phyloP scores from a whole-genome alignment of 2,888 invertebrate species.

The Chironomus tentans region DNA sequence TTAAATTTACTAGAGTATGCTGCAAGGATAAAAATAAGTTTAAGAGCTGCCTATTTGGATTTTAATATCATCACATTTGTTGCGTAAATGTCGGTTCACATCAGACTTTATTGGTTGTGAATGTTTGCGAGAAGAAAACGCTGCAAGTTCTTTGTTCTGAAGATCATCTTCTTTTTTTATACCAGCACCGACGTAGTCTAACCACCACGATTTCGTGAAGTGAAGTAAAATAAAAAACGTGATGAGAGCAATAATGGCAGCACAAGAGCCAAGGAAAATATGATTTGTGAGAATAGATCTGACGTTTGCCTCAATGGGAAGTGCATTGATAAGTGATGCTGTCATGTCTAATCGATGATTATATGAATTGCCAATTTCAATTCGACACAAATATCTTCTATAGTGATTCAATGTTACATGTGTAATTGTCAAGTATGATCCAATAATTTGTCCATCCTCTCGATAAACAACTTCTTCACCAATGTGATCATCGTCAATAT shows the following conservation, averaged over 20 bases:
- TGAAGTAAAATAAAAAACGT: not conserved
- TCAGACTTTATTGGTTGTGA: too few species aligned
- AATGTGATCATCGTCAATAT: not conserved
- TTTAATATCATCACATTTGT: not conserved
- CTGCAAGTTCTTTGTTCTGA: not conserved
- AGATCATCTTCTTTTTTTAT: not conserved
- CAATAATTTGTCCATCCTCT: conserved; percentile 60
- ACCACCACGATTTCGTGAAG: not conserved
- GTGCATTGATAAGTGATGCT: conserved; percentile 31
- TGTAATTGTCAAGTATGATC: conserved; percentile 56
- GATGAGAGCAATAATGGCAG: not conserved
- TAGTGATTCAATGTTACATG: conserved; percentile 54
- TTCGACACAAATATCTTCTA: conserved; percentile 60
- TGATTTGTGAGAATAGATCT: not conserved
- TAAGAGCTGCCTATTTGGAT: not conserved
- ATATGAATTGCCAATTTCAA: conserved; percentile 47
- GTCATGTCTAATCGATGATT: conserved; percentile 41
- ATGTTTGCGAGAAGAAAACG: too few species aligned
- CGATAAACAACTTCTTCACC: conserved; percentile 42
- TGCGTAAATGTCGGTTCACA: not conserved
- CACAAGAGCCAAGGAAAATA: not conserved
- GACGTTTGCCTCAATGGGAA: conserved; percentile 28
- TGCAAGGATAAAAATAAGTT: not conserved
- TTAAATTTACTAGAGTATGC: not conserved
- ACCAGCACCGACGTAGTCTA: too few species aligned